Base-by-base conservation (phyloP, 2,113 vertebrate species). In the Pristiophorus japonicus region DNA sequence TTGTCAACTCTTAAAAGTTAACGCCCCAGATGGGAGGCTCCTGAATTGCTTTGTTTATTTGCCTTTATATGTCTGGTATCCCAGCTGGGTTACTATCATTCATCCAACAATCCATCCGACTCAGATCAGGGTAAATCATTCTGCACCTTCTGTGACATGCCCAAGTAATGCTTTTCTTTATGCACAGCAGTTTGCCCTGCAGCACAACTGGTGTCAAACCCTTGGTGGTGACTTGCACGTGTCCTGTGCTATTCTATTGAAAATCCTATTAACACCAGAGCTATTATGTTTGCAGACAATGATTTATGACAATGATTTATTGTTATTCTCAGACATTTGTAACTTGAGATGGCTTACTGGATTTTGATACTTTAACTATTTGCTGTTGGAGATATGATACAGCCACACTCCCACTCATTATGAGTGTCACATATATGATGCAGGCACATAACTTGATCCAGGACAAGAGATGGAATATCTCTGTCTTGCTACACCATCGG, bases 291-390 rank as follows among this genome's bases (percentile, higher is more conserved):
- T 92, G 59, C 59, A 92, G 88, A 92, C 88, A 92, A 63, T 92
- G 88, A 92, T 92, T 92, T 92, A 90, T 90, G 87, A 90, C 87
- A 90, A 90, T 90, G 47, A 90, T 90, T 59, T 90, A 92, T 92
- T 63, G 38, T 92, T 92, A 81, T 92, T 63, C 88, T 92, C 38
- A 63, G 34, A 92, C 59, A 92, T 92, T 92, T 92, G 88, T 63
- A 92, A 92, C 88, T 65, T 92, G 88, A 92, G 88, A 65, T 63
- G 88, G 34, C 20, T 65, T 63, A 92, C 88, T 92, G n/a, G 16
- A 92, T 92, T 92, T 92, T 92, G 63, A 92, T 92, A 92, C 88
- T 92, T 92, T 92, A 92, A 92, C 88, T 63, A n/a, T 92, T 92
- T 63, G 62, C 88, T 65, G n/a, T 63, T 38, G 59, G 88, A 65